Evolutionary conservation across 1,140 invertebrate genomes (phyloP), one percentile per base, ranked within the genome.

Genomic region (Ooceraea biroi): DNA sequence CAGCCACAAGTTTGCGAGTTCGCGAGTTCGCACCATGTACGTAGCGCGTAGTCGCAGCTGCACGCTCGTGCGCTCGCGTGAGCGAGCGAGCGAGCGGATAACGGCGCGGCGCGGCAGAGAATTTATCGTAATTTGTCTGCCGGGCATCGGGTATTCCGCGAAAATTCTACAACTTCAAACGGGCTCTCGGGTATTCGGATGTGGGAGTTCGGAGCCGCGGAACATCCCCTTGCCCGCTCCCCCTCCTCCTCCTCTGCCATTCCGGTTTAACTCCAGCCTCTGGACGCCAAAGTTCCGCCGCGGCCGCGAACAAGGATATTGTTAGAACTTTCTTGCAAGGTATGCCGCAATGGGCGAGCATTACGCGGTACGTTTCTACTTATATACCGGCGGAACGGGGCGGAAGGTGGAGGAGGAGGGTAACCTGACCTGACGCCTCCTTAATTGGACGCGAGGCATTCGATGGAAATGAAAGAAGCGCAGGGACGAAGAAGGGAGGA

Each of bases 301-400:
- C 78, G 82, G 84, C 78, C 82, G 71, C 88, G 77, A 85, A 85
- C 73, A 78, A 65, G 72, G 88, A 90, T 89, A 90, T 90, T 90
- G 89, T 90, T 90, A 85, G 88, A 90, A 90, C 88, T 90, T 90
- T 90, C 89, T 85, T 90, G 88, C 83, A 85, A 90, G 82, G 87
- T 89, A 89, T 88, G 86, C 86, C 82, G 60, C 83, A 83, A 82
- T 63, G 72, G n/a, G 48, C 55, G 48, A 58, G 77, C 46, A 57
- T 80, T 65, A 66, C 68, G 44, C 63, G 36, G 44, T 85, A 85
- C 61, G 73, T 88, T 78, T 85, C 63, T 55, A 83, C 60, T 69
- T 80, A 80, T 46, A 80, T 71, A 71, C 71, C 76, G 46, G 36
- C 2, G 36, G 7, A 7, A 7, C 2, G 36, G 7, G 36, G 36